Evolutionary conservation across 2,797 vertebrate species (phyloP), one percentile per base, ranked within the genome.

Genomic region (Anisognathus igniventris): DNA sequence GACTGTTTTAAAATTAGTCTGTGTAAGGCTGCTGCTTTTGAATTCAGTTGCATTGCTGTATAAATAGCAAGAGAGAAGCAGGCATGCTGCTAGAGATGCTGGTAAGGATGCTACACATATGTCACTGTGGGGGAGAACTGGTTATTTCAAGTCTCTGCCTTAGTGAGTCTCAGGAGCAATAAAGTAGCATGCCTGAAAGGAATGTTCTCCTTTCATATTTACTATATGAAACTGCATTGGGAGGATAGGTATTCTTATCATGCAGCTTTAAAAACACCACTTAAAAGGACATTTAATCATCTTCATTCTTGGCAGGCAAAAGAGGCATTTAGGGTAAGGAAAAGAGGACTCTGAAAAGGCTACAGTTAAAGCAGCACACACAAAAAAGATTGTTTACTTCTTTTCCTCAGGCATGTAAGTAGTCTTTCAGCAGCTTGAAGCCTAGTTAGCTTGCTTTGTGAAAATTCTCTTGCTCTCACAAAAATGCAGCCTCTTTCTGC

Each of bases 181-280:
- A 64, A 86, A 88, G 64, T 33, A 81, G 48, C 50, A 47, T 0
- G 27, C 78, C 77, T 66, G 47, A 92, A 39, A 92, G 12, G 16
- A 44, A 74, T 45, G 48, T 12, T 86, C 72, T 85, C 23, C 88
- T 84, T 87, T 71, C 30, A 4, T 87, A 91, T 92, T 93, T 93
- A 80, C 92, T 82, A 42, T 6, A 56, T 13, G 50, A 47, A 96
- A 81, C 44, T 75, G 62, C 50, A 88, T 57, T 40, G 30, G 71
- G 79, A 93, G 58, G n/a, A 82, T 18, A 89, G 86, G 92, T 87
- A 88, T 82, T 93, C 89, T 86, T 68, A 56, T 14, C 60, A 73
- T 78, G 86, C 66, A 94, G 88, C 82, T 91, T 96, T 93, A 94
- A 95, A 87, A 95, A 85, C 74, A 87, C 60, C 74, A 90, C 58